Conservation (phyloP, 2,888 invertebrate genomes). For the Hirtodrosophila duncani region DNA sequence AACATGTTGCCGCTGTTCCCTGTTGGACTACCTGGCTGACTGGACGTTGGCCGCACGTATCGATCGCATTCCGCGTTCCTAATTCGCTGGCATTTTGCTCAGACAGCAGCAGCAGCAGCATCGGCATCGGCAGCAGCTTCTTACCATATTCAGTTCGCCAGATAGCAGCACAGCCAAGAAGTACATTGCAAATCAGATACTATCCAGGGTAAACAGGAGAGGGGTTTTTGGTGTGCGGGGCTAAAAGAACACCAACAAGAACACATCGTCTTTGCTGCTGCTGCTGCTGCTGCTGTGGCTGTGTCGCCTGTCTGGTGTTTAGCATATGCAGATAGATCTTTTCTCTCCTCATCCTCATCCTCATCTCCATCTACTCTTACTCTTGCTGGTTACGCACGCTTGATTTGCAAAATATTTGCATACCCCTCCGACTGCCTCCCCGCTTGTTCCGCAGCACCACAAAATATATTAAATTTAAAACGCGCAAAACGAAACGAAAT, state of each 20-base stretch:
- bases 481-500: slow-evolving; percentile 65
- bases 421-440: slow-evolving; percentile 20
- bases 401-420: slow-evolving; percentile 69
- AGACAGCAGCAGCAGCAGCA: slow-evolving; percentile 29
- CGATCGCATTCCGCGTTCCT: slow-evolving; percentile 73
- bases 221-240: not conserved
- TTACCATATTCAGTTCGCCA: slow-evolving; percentile 71
- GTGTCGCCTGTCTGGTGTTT: slow-evolving; percentile 39
- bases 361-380: slow-evolving; percentile 9
- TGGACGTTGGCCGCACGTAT: slow-evolving; percentile 68
- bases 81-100: slow-evolving; percentile 67
- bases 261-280: not conserved
- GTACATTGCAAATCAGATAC: slow-evolving; percentile 69
- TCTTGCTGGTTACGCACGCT: slow-evolving; percentile 62
- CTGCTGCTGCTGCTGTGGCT: not conserved
- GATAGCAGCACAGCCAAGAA: slow-evolving; percentile 35
- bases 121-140: slow-evolving; percentile 30
- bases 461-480: slow-evolving; percentile 69
- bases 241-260: no score
- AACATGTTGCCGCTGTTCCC: slow-evolving; percentile 55
- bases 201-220: slow-evolving; percentile 14
- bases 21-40: slow-evolving; percentile 22
- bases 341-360: no score
- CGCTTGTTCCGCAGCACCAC: slow-evolving; percentile 9
- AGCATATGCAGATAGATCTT: slow-evolving; percentile 63